Evolutionary conservation across 1,140 invertebrate species (phyloP), one percentile per base, ranked within the genome.

Genomic region (Drosophila azteca): DNA sequence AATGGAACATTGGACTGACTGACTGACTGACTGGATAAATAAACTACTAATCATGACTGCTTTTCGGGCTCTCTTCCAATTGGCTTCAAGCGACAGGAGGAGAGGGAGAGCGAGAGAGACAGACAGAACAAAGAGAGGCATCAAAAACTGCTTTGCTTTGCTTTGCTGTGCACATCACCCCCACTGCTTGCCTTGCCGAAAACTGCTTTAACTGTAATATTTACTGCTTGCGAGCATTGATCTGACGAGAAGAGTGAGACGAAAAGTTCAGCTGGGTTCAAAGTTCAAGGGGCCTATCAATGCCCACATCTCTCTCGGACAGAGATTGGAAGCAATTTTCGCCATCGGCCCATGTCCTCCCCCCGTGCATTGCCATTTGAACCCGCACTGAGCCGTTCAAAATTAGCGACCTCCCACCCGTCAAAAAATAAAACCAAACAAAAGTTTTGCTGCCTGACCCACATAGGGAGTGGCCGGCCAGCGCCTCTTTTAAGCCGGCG

Each of bases 311-410:
- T 83, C 59, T 52, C 59, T 52, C 52, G 63, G 60, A 66, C 61
- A 49, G 1, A 22, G 43, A 22, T 63, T 57, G 58, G 66, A 43
- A 49, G 49, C 48, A 58, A 61, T 78, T 39, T 39, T 39, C 2
- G 35, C 35, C 11, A 83, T 82, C 63, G 61, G 61, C 64, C 54
- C 35, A 13, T 13, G 73, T 73, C 55, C 17, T 20, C 17, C 17
- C 0, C 1, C 57, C 77, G 81, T 85, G 65, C 81, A 78, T 85
- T 85, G 81, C 9, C 81, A 77, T 85, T 82, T 85, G 78, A 87
- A 87, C 81, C 63, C 76, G 64, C 66, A 69, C 66, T 52, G 69
- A 70, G 68, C 46, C 48, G 46, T 67, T 68, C 52, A 66, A 53
- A 49, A 71, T 76, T 68, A 51, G 20, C 50, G 52, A 49, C 31